Evolutionary conservation across 2,797 vertebrate genomes (phyloP).

Genomic region (Poecile montanus): DNA sequence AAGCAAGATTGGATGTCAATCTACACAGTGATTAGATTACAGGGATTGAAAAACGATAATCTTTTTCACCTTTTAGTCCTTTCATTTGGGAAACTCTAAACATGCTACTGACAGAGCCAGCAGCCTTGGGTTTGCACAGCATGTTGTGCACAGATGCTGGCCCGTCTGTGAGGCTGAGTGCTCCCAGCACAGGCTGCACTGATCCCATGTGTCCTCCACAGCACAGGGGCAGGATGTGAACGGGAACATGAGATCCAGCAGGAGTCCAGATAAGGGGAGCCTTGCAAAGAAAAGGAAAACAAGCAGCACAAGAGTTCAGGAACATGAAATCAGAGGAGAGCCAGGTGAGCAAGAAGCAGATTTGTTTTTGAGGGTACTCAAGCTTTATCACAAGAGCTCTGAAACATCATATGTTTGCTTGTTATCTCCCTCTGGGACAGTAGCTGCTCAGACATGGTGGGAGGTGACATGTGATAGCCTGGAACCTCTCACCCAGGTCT

Average conservation of each 20-base stretch:
- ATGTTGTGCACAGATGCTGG: background rate
- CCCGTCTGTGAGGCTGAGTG: accelerated
- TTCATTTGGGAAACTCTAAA: background rate
- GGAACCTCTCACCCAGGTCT: background rate
- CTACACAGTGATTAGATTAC: background rate
- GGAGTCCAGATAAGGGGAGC: background rate
- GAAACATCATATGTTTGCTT: accelerated
- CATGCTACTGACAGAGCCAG: background rate
- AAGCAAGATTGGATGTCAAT: background rate
- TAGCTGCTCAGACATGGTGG: background rate
- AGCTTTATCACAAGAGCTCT: background rate
- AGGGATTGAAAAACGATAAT: background rate
- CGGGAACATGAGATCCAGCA: background rate
- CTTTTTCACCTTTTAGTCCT: background rate
- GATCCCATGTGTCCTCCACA: accelerated
- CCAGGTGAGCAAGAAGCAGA: background rate
- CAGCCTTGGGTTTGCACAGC: background rate
- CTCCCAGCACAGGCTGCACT: background rate
- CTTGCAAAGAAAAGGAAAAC: background rate
- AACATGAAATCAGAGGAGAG: background rate
- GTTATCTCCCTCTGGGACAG: background rate
- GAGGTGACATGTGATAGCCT: background rate
- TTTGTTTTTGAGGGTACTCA: background rate
- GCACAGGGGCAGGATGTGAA: background rate
- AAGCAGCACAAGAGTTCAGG: background rate